Conservation (phyloP, 1,140 invertebrate species). For the Drosophila pseudoananassae region DNA sequence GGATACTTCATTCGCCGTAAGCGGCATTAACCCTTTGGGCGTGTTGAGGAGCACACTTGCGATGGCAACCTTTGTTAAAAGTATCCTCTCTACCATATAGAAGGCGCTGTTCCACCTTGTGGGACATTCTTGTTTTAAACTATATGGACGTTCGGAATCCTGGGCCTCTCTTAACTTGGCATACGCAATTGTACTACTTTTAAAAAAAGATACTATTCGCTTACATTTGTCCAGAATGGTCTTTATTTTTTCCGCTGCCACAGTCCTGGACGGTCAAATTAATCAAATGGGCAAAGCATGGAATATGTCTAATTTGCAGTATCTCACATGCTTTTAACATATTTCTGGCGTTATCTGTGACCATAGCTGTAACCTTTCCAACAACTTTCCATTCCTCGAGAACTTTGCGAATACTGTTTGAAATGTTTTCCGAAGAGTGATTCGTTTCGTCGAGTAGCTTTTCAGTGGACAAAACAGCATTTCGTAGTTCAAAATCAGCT, state of each 20-base stretch:
- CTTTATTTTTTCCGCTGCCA: not conserved
- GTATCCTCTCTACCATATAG: no score
- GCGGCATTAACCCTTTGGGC: no score
- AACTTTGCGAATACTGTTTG: not conserved
- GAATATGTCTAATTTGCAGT: constrained; percentile 16
- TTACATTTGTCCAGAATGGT: constrained; percentile 1
- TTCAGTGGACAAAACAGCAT: constrained; percentile 3
- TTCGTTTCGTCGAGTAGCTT: not conserved
- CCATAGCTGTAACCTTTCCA: constrained; percentile 1
- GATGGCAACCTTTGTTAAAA: no score
- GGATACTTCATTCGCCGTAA: not conserved
- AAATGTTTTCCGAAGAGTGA: not conserved
- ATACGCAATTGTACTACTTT: no score
- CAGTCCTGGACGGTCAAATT: constrained; percentile 13
- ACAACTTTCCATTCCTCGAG: not conserved
- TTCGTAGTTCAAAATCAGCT: constrained; percentile 10
- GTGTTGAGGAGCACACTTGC: no score
- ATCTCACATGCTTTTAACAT: constrained; percentile 19
- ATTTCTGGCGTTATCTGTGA: constrained; percentile 14
- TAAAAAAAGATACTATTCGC: no score
- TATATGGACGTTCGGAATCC: no score
- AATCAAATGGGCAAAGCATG: constrained; percentile 11
- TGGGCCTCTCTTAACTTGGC: no score
- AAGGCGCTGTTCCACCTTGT: no score
- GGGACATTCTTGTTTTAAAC: no score